Base-by-base conservation (phyloP, 2,113 vertebrate species). In the Podocnemis expansa region DNA sequence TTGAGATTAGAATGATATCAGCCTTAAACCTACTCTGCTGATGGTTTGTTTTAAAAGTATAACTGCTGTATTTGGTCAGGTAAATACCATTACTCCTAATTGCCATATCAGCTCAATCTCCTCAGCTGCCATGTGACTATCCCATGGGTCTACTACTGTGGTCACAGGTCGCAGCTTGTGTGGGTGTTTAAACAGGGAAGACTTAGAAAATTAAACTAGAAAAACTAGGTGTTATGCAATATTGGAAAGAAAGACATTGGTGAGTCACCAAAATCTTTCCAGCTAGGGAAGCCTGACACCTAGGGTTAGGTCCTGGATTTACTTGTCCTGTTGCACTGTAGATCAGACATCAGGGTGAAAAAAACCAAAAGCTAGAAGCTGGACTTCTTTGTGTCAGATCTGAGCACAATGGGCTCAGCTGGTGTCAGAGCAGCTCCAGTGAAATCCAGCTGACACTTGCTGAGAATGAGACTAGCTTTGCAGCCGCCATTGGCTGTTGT, bases 261-360 rank as follows among this genome's bases (percentile, higher is more conserved):
- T 2, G 52, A 24, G 54, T 1, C 16, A 2, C 41, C 0, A 6
- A 2, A 16, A 7, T 38, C 56, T 49, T 14, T 56, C 84, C 81
- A 25, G 87, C 4, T 89, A 56, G 96, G 76, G 73, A 93, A 96
- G 96, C 63, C 98, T 97, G 98, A 98, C 97, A 95, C 93, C 98
- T 98, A 96, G 82, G 93, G 98, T 73, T 85, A 49, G 34, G 2
- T 21, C 75, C 4, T 54, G n/a, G 92, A 55, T 75, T 81, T 76
- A 67, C 89, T 78, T 12, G 87, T 41, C 47, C 89, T 89, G 90
- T 60, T 24, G 4, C 4, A 2, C 21, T 25, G 29, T 29, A 49
- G 8, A 29, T 83, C 43, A 58, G 82, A 90, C 8, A 2, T 8
- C 81, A 25, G 70, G 2, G 7, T 29, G 47, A 56, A 88, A 47